Percentiles rank a stretch among this genome's conserved stretches.
phyloP scores from a whole-genome alignment of 2,113 vertebrate species.

The Hymenochirus boettgeri region DNA sequence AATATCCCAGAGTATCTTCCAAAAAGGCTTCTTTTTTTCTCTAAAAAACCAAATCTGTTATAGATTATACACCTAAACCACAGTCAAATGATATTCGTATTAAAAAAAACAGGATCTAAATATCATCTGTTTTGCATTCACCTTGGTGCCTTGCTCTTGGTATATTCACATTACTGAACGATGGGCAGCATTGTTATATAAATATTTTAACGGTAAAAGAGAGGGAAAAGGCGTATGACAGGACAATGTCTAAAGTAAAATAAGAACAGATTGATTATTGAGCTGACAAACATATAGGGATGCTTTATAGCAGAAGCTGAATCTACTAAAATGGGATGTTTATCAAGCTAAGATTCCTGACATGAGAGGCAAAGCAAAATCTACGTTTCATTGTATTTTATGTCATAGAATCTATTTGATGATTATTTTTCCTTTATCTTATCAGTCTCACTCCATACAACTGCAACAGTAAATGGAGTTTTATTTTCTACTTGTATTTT shows the following conservation, averaged over 20 bases:
- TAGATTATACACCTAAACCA: background rate
- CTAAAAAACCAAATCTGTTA: background rate
- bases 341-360: conserved; percentile 33
- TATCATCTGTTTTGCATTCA: no score
- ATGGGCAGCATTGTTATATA: conserved; percentile 9
- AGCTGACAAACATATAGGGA: conserved; percentile 26
- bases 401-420: conserved; percentile 27
- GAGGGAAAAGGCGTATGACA: conserved; percentile 18
- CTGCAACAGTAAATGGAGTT: conserved; percentile 22
- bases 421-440: conserved; percentile 35
- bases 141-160: background rate
- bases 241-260: conserved; percentile 23
- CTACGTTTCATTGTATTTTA: conserved; percentile 34
- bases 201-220: conserved; percentile 29
- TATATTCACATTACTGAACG: background rate
- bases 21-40: background rate
- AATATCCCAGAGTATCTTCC: background rate
- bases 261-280: conserved; percentile 38
- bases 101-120: background rate
- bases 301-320: conserved; percentile 25
- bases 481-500: conserved; percentile 10
- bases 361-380: conserved; percentile 18
- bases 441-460: conserved; percentile 29
- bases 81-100: background rate
- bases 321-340: conserved; percentile 37